Base-by-base conservation (phyloP, 2,113 vertebrate genomes). In the Paramisgurnus dabryanus region DNA sequence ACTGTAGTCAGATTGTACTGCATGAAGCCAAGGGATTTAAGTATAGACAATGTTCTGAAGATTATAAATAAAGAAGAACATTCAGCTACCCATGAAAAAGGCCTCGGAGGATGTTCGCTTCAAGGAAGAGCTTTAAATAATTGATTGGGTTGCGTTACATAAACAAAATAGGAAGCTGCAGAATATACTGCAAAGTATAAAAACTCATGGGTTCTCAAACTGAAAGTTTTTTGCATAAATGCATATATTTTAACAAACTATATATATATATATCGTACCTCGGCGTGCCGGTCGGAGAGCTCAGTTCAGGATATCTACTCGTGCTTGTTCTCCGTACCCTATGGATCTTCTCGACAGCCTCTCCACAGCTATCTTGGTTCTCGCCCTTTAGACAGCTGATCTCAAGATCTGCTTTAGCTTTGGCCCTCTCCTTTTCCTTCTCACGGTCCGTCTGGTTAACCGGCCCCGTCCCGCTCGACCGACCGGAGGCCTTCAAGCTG, bases 371-470 rank as follows among this genome's bases (percentile, higher is more conserved):
- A 5, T 91, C 73, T 0, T 90, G 83, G 13, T 49, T 47, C 12
- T 90, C 93, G 18, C 82, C 76, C 78, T 92, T 92, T 74, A 91
- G 83, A 18, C 88, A 90, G 18, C 86, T 65, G 13, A 89, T 93
- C 80, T 98, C 96, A 0, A 95, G 88, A 84, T 98, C 98, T 3
- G 97, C 98, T 84, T 99, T 98, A 69, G 97, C 98, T 82, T 97
- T 98, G 82, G 98, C 98, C 76, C 96, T 93, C 87, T 97, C 97
- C 85, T 99, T 99, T 87, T 99, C 98, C 5, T 94, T 94, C 87
- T 94, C 93, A 0, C 96, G 90, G 79, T 99, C 98, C 0, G 98
- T 99, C 89, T 98, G 97, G 87, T 99, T 99, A 77, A 98, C 96
- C 0, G 97, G 97, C 8, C 94, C 96, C 0, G 92, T 85, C 0